Base-by-base conservation (phyloP, 2,113 vertebrate genomes). In the Agapornis roseicollis region DNA sequence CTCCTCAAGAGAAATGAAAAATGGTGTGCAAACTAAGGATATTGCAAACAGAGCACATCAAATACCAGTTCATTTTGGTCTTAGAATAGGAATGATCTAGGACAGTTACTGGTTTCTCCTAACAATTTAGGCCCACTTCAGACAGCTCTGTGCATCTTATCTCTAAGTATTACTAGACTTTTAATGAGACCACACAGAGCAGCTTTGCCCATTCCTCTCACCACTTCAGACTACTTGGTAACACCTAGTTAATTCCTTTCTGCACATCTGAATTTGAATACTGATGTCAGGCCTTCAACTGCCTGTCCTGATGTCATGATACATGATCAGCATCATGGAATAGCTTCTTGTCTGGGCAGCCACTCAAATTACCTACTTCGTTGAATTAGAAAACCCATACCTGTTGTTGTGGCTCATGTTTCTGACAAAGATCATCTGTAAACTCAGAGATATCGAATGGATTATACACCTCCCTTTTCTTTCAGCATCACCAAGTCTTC, bases 101-200 rank as follows among this genome's bases (percentile, higher is more conserved):
- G n/a, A 18, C 28, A 47, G 27, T 49, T 49, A 37, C 9, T 31
- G 22, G 5, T 46, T 72, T 60, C 37, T 70, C 20, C 11, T 16
- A 11, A 29, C 6, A 56, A 77, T 77, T 8, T 13, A 86, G 7
- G 9, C 16, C 7, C 33, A 14, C 20, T 65, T 82, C 58, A 64
- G 47, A 53, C 11, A 85, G 28, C 24, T 68, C 56, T 37, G 11
- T 39, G 10, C 15, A 50, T 60, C 52, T 39, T 46, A 10, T 39
- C 68, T 7, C 2, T 49, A 29, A 31, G 17, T 0, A 0, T 37
- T 88, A 28, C n/a, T 46, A 13, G 42, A 37, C 28, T 39, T 22
- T n/a, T 64, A 41, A 46, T 18, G 18, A 79, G 37, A 39, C 14
- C 14, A 37, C 47, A 44, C 18, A 41, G n/a, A 49, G 28, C 50